phyloP scores from a whole-genome alignment of 2,113 vertebrate genomes.

The Piprites chloris region DNA sequence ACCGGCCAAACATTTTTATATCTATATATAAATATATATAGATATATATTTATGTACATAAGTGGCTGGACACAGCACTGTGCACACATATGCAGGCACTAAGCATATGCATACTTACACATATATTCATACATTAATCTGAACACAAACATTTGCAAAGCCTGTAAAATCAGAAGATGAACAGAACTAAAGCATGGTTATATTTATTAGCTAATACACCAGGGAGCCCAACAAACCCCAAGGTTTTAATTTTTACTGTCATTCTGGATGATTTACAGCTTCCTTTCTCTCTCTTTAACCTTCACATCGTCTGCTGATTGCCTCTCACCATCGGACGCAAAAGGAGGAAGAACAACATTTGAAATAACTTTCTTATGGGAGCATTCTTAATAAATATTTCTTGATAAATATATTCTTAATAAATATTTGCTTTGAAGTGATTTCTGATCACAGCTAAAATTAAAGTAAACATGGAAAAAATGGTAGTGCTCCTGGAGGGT shows the following conservation, averaged over 20 bases:
- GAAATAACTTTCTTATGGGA: not conserved
- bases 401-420: not conserved
- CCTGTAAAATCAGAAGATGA: not conserved
- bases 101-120: slow-evolving; percentile 15
- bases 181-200: not conserved
- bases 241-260: slow-evolving; percentile 62
- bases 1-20: not conserved
- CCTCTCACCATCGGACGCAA: not conserved
- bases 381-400: not conserved
- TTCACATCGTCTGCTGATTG: not conserved
- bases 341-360: not conserved
- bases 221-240: not conserved
- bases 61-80: rapidly evolving
- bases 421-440: not conserved
- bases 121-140: slow-evolving; percentile 14
- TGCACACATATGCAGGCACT: not conserved
- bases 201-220: slow-evolving; percentile 33
- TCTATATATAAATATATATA: no score
- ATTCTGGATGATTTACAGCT: slow-evolving; percentile 40
- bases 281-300: not conserved
- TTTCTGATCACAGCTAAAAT: not conserved
- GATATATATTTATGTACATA: no score
- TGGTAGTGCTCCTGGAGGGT: not conserved
- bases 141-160: slow-evolving; percentile 28
- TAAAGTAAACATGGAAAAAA: not conserved